Percentiles rank a stretch among this genome's conserved stretches.
Conservation (phyloP, 2,797 vertebrate genomes). For the Semotilus atromaculatus region DNA sequence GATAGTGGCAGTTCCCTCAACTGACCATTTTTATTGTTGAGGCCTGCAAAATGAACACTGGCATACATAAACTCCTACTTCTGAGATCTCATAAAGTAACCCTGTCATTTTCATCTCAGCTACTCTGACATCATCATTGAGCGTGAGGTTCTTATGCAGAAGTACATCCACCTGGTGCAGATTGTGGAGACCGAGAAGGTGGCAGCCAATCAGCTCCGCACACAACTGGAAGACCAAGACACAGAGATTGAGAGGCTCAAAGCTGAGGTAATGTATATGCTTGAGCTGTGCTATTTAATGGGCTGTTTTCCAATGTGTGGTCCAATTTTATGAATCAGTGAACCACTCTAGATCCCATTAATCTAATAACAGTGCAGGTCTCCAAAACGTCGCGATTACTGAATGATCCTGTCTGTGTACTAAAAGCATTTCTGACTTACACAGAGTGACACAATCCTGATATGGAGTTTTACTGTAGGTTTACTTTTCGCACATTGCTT, state of each 20-base stretch:
- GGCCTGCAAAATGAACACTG: background rate
- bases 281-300: conserved; percentile 8
- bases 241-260: conserved; percentile 96
- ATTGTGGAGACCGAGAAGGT: conserved; percentile 98
- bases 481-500: background rate
- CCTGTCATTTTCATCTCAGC: conserved; percentile 71
- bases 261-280: conserved; percentile 82
- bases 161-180: conserved; percentile 97
- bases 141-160: conserved; percentile 97
- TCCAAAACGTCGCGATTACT: conserved; percentile 9
- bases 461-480: background rate
- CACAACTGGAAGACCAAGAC: conserved; percentile 97
- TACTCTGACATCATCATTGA: conserved; percentile 95
- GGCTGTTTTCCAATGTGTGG: conserved; percentile 18
- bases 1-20: background rate
- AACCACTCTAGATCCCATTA: conserved; percentile 22
- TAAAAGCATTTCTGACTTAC: conserved; percentile 20
- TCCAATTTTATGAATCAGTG: conserved; percentile 26
- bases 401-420: background rate
- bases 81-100: background rate
- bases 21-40: background rate
- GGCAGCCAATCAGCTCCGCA: conserved; percentile 93
- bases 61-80: background rate
- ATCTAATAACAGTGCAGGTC: conserved; percentile 13
- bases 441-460: conserved; percentile 4